Percentiles rank a stretch among this genome's conserved stretches.
Conservation (phyloP, 2,888 invertebrate genomes). For the Drosophila borealis region DNA sequence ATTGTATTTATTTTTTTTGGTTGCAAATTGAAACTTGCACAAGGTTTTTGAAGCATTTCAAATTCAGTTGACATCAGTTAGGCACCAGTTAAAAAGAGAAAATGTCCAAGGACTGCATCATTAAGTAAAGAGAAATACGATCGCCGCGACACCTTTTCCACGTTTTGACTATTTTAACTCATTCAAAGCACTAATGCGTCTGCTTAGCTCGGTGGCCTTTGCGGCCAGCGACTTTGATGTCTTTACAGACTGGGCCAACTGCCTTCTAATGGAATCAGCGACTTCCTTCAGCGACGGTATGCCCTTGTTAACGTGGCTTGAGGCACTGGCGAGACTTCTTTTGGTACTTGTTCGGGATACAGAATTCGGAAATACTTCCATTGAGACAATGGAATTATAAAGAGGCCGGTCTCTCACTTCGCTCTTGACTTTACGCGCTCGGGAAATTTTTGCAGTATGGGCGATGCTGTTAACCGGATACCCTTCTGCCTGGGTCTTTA, state of each 20-base stretch:
- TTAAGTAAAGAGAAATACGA: neutral
- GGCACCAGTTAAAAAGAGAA: neutral
- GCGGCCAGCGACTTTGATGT: neutral
- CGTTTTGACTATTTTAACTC: neutral
- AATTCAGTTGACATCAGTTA: neutral
- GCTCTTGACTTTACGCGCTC: no score
- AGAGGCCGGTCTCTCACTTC: neutral
- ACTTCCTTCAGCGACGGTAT: neutral
- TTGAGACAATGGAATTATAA: neutral
- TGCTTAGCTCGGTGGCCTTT: neutral
- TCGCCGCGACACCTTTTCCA: neutral
- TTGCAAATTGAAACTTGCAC: neutral
- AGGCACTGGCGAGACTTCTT: neutral
- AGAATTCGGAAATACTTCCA: neutral
- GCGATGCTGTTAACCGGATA: no score
- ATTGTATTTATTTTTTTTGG: neutral
- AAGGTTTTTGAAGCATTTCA: neutral
- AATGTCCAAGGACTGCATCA: no score
- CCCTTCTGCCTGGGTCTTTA: no score
- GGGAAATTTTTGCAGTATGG: no score
- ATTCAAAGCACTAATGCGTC: neutral
- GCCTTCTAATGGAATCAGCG: neutral
- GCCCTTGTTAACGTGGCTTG: neutral
- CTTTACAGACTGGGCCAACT: neutral
- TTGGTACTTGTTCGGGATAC: no score